Evolutionary conservation across 1,140 invertebrate species (phyloP), one percentile per base, ranked within the genome.

Genomic region (Ceratosolen solmsi): DNA sequence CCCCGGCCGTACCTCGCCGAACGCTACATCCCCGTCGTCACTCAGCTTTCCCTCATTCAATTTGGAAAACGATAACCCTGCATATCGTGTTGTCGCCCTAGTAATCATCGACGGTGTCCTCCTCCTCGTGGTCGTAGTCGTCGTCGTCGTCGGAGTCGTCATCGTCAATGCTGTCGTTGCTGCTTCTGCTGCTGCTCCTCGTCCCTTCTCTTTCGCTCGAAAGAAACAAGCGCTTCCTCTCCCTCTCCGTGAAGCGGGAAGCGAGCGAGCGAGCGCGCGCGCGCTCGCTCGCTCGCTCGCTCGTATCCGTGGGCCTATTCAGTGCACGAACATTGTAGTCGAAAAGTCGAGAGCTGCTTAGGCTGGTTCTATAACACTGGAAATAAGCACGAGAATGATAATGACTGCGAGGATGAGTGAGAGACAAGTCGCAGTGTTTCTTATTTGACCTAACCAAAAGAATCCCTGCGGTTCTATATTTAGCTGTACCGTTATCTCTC

Each of bases 51-150:
- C 27, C 71, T 78, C 77, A 41, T 49, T 71, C 65, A 49, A 70
- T 79, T 79, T 70, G 77, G 68, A 63, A 79, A 65, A 51, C 77
- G 77, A 79, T 79, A 65, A 79, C 77, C 77, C 77, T 65, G 51
- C 41, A 51, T 51, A 30, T 51, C 25, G 46, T 27, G 49, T 38
- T 68, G 22, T 54, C 65, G 68, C 27, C 51, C 36, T 60, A 4
- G 51, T 54, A 15, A 20, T 22, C 51, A 22, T 54, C 51, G 51
- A 8, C 51, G 51, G 2, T 22, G 4, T 54, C 51, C n/a, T 25
- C 27, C n/a, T 33, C 33, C 49, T 71, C 77, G 20, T 70, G 63
- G 41, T 65, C 76, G 20, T 30, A 9, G 58, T 77, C 49, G 63
- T 54, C 65, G 68, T 41, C 51, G 68, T 60, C 51, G 51, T 20